Evolutionary conservation across 2,113 vertebrate genomes (phyloP), one percentile per base, ranked within the genome.

Genomic region (Eptesicus fuscus): DNA sequence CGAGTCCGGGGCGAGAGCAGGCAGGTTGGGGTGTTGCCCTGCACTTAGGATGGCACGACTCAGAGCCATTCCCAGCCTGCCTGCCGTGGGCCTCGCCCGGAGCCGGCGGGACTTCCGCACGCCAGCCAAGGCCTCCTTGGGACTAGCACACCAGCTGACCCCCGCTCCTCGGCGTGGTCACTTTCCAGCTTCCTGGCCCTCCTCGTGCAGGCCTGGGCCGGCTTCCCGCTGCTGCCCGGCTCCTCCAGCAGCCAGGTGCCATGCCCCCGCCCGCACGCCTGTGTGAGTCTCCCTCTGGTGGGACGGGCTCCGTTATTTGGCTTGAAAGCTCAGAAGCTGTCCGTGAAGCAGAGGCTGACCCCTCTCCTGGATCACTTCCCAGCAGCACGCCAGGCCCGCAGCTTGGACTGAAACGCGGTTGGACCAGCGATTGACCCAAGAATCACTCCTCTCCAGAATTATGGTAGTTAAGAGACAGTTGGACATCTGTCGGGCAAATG

Each of bases 181-280:
- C 53, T 56, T 37, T 37, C 10, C 17, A 59, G 32, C 70, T 74
- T 14, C 32, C 28, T 71, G 44, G 18, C 73, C 35, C 76, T 76
- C 40, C 42, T 61, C 7, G 1, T 42, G 25, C 3, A 7, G 4
- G 12, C 25, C n/a, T 20, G 44, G 10, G 22, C 56, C 4, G 2
- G 20, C 42, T 44, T 37, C 61, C 61, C 44, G 47, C 18, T 16
- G 18, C 59, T 16, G 20, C 73, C 47, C 13, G 11, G 44, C n/a
- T 32, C 9, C 25, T 18, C 42, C 25, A 59, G 76, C 44, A 76
- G 49, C 37, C 7, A 2, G 37, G 37, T 25, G 40, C 63, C 1
- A 0, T 32, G 32, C 23, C n/a, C 22, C 10, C 1, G 51, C 1
- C 35, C 40, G 4, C 4, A 44, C 9, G 4, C 51, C 42, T 2